Percentiles rank a stretch among this genome's conserved stretches.
Evolutionary conservation across 2,888 invertebrate genomes (phyloP).

Genomic region (Anthophora plumipes): DNA sequence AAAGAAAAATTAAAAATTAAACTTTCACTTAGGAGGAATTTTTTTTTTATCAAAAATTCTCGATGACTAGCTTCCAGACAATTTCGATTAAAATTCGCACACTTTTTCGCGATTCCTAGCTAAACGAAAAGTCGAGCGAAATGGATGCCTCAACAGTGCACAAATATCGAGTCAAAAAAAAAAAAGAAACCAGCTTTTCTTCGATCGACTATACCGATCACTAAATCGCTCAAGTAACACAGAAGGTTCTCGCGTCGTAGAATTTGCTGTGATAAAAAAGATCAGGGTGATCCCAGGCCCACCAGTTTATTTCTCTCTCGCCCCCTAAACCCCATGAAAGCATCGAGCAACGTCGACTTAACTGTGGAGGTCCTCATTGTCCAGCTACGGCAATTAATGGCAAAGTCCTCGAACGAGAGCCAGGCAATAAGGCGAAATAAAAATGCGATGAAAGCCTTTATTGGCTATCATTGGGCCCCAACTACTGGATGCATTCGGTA

Average conservation of each 20-base stretch:
- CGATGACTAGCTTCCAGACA: too few species aligned
- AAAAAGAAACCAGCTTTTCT: not conserved
- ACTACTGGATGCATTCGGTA: constrained; percentile 42
- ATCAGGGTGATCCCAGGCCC: not conserved
- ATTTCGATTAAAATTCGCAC: too few species aligned
- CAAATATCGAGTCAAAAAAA: too few species aligned
- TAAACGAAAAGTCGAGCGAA: too few species aligned
- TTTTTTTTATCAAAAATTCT: too few species aligned
- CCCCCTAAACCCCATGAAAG: constrained; percentile 41
- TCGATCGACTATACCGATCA: not conserved
- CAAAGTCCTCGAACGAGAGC: constrained; percentile 50
- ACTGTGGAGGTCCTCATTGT: constrained; percentile 49
- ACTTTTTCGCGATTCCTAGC: too few species aligned
- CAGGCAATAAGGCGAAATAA: constrained; percentile 62
- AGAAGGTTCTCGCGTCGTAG: not conserved
- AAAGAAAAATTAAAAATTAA: too few species aligned
- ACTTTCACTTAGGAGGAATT: too few species aligned
- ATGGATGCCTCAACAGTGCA: too few species aligned
- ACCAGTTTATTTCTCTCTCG: constrained; percentile 34
- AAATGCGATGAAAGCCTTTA: constrained; percentile 61
- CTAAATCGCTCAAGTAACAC: not conserved
- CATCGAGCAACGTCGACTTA: constrained; percentile 29
- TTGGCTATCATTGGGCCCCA: constrained; percentile 64
- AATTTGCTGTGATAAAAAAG: constrained; percentile 31
- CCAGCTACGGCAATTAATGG: constrained; percentile 62